Percentiles rank a stretch among this genome's conserved stretches.
Conservation (phyloP, 1,140 invertebrate species). For the Drosophila leontia region DNA sequence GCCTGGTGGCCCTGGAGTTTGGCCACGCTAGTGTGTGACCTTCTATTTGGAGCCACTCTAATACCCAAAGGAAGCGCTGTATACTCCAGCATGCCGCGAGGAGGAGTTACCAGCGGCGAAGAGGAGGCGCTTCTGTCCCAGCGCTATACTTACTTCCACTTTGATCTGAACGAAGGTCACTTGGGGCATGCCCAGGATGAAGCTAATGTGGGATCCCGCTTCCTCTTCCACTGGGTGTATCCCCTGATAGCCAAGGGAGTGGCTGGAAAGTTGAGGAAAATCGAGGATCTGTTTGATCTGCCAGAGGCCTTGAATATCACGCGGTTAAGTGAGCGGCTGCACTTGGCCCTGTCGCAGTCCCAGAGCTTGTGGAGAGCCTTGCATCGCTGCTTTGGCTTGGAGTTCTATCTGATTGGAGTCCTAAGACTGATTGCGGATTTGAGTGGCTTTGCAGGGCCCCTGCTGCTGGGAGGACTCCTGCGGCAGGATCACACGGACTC, state of each 20-base stretch:
- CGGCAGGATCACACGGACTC: constrained; percentile 70
- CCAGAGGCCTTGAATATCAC: constrained; percentile 86
- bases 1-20: constrained; percentile 85
- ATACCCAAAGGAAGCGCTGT: constrained; percentile 86
- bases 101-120: constrained; percentile 62
- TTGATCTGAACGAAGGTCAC: constrained; percentile 86
- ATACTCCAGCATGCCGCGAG: constrained; percentile 10
- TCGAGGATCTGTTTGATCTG: constrained; percentile 94
- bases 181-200: constrained; percentile 93
- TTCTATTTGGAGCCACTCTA: constrained; percentile 88
- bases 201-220: constrained; percentile 88
- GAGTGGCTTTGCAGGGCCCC: constrained; percentile 93
- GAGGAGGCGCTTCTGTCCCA: constrained; percentile 87
- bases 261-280: constrained; percentile 89
- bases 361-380: constrained; percentile 89
- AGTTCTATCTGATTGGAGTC: constrained; percentile 96
- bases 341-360: constrained; percentile 63
- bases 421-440: constrained; percentile 94
- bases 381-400: constrained; percentile 92
- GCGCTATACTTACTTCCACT: constrained; percentile 82
- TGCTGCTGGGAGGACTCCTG: constrained; percentile 88
- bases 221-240: constrained; percentile 95
- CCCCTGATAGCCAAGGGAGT: constrained; percentile 94
- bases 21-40: constrained; percentile 86
- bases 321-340: constrained; percentile 67